These are phyloP conservation scores for Drosophila ercepeae DNA, from an alignment of 1,140 invertebrate species.

Conservation along the genomic window DNA sequence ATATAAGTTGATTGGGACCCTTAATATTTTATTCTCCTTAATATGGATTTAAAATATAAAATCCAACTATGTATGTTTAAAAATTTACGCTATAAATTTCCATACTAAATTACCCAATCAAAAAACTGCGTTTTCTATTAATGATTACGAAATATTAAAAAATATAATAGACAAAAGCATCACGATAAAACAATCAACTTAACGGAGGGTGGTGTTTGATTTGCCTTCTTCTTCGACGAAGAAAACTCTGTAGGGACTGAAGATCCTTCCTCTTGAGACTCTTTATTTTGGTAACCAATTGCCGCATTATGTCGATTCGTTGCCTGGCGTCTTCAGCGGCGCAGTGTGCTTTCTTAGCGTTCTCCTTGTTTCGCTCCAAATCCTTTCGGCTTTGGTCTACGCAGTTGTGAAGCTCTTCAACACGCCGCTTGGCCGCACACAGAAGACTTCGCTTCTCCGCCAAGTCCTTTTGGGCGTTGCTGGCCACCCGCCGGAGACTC, in stretches of 20 bases:
- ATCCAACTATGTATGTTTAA: too few relatives aligned
- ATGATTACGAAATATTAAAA: slow-evolving; percentile 8
- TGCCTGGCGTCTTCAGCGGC: slow-evolving; percentile 39
- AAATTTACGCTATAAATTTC: too few relatives aligned
- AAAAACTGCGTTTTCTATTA: neutral
- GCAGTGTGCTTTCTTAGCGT: slow-evolving; percentile 21
- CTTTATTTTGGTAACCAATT: slow-evolving; percentile 15
- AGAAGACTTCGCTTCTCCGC: slow-evolving; percentile 11
- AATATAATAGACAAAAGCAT: slow-evolving; percentile 12
- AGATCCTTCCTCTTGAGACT: slow-evolving; percentile 23
- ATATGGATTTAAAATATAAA: too few relatives aligned
- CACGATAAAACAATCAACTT: neutral
- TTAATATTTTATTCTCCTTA: too few relatives aligned
- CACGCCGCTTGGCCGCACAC: neutral
- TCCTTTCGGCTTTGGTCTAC: slow-evolving; percentile 8
- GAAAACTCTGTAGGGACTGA: neutral
- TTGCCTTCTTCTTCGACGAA: neutral
- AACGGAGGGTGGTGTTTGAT: neutral
- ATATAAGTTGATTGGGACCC: too few relatives aligned
- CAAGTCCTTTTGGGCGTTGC: neutral
- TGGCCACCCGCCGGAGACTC: neutral
- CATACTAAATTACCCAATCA: too few relatives aligned
- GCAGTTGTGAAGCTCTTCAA: slow-evolving; percentile 6
- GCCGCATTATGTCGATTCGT: slow-evolving; percentile 1
- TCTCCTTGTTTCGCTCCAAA: slow-evolving; percentile 13